Conservation (phyloP, 2,888 invertebrate genomes). For the Thera britannica region DNA sequence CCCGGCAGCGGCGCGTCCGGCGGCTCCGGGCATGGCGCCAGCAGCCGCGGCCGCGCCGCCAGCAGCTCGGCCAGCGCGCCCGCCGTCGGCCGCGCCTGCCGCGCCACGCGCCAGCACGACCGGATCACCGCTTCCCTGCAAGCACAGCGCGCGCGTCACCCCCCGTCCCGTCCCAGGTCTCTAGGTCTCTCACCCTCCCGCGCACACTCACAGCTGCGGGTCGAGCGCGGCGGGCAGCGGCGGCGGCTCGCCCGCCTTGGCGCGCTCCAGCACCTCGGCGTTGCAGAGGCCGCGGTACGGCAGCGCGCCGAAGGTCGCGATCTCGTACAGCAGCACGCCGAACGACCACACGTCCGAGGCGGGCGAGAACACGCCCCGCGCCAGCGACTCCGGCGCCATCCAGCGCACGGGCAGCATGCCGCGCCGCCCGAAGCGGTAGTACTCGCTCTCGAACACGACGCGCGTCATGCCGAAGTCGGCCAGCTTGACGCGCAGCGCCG, state of each 20-base stretch:
- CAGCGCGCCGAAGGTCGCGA: slow-evolving; percentile 95
- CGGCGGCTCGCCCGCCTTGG: slow-evolving; percentile 90
- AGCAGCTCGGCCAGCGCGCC: slow-evolving; percentile 25
- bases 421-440: slow-evolving; percentile 94
- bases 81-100: slow-evolving; percentile 32
- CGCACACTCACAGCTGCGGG: slow-evolving; percentile 82
- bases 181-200: not conserved
- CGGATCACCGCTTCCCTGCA: slow-evolving; percentile 18
- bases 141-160: not conserved
- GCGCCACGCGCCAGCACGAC: slow-evolving; percentile 9
- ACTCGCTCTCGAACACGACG: slow-evolving; percentile 94
- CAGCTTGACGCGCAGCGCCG: slow-evolving; percentile 89
- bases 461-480: slow-evolving; percentile 97
- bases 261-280: slow-evolving; percentile 91
- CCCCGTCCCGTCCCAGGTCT: not conserved
- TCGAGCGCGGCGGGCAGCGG: slow-evolving; percentile 90
- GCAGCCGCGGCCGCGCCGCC: slow-evolving; percentile 16
- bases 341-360: slow-evolving; percentile 96
- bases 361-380: slow-evolving; percentile 92
- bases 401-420: slow-evolving; percentile 95
- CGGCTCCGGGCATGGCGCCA: slow-evolving; percentile 18
- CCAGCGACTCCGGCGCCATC: slow-evolving; percentile 96
- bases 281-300: slow-evolving; percentile 95
- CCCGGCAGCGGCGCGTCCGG: slow-evolving; percentile 63
- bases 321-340: slow-evolving; percentile 94